Base-by-base conservation (phyloP, 2,888 invertebrate genomes). In the Agrilus biguttatus region DNA sequence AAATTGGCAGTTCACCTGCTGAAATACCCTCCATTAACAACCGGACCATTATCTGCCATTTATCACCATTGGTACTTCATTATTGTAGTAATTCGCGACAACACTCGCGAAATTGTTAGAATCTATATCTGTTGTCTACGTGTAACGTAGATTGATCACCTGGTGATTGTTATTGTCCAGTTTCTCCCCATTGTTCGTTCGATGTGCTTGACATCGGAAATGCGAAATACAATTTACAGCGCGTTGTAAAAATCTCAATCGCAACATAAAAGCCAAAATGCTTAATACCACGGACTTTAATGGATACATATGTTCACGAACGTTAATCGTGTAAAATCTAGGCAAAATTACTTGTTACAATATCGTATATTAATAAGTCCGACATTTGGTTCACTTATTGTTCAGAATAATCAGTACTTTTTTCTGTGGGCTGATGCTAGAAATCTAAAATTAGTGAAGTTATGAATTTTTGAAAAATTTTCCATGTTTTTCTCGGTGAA, bases 1-100 rank as follows among this genome's bases (percentile, higher is more conserved):
- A 47, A 47, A 48, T 51, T 50, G 51, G 49, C 45, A 49, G 45
- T 56, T 57, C 58, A 60, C 59, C 59, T 59, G 56, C 50, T 53
- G 50, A 49, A 49, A 42, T 51, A 53, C 51, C 45, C 53, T 52
- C 58, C 55, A 60, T 59, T 60, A 61, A 58, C 59, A 58, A 57
- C 58, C 8, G 58, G 58, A 55, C 57, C 56, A 60, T 61, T 60
- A 58, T 57, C 52, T 55, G 55, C 57, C 57, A 59, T 61, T 59
- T 59, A 61, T 61, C 59, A 60, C 55, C 55, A 60, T 59, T 53
- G 58, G 55, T 53, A 58, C 58, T 61, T 60, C 59, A 61, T 61
- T 61, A 58, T 54, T 45, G 51, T 48, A 45, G 56, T 57, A 61
- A 60, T 61, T 51, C 52, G 52, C 49, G 49, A 47, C 45, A 47